Evolutionary conservation across 1,140 invertebrate genomes (phyloP), one percentile per base, ranked within the genome.

Genomic region (Halesus radiatus): DNA sequence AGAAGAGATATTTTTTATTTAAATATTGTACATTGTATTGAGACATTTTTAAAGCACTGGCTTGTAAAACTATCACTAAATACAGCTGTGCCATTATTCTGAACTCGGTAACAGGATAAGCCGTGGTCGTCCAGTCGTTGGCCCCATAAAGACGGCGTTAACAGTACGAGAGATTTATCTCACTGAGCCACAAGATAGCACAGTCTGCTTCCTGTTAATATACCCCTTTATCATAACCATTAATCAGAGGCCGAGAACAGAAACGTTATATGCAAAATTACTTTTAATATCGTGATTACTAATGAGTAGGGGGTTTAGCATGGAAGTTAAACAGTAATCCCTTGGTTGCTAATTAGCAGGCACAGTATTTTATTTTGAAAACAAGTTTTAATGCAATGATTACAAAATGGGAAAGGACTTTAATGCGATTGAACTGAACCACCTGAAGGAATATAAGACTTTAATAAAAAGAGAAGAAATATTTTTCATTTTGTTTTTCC

Each of bases 131-230:
- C 37, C 37, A 45, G 37, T 45, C 54, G 6, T 56, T 22, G 54
- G 29, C 62, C 62, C 26, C 22, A 66, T 66, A 66, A 26, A n/a
- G 26, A 22, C 62, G 23, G 62, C n/a, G 62, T 66, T 66, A 66
- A 66, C 22, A 29, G 29, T 66, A 66, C 62, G 2, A 66, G 29
- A 66, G 62, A 66, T 66, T 66, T 66, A 66, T 66, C 29, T 32
- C 32, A 10, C 22, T 16, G 3, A n/a, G 62, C 23, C 62, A 15
- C 22, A 29, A 66, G 62, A 66, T 66, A 66, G 29, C 62, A 4
- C 15, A 10, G n/a, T 26, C 18, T 29, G 15, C 62, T 66, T 32
- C 26, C 22, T 66, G 22, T 66, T 66, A 66, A 66, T 66, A 66
- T 66, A 10, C 26, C 29, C 23, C 62, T 66, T 66, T 66, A 66